Percentiles rank a stretch among this genome's conserved stretches.
Evolutionary conservation across 2,113 vertebrate species (phyloP).

Genomic region (Tragelaphus strepsiceros): DNA sequence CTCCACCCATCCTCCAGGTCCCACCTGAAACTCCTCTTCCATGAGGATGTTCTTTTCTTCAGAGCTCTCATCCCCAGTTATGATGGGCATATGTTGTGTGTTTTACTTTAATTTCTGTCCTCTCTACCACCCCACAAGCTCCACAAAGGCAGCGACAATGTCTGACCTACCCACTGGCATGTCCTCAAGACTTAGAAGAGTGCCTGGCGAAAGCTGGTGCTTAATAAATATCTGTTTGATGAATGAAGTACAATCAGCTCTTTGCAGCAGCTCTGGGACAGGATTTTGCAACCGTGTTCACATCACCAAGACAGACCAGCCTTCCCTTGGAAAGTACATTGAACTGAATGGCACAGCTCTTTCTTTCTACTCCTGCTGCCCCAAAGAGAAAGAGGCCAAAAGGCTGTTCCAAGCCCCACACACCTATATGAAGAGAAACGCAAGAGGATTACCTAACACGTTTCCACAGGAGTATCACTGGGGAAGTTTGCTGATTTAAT

Average conservation of each 20-base stretch:
- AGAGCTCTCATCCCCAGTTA: background rate
- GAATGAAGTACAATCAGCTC: background rate
- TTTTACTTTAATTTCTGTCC: background rate
- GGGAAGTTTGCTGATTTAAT: background rate
- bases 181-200: constrained; percentile 4
- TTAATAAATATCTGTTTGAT: background rate
- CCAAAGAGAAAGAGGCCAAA: background rate
- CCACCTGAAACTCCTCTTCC: background rate
- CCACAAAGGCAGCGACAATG: background rate
- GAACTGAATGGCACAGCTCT: background rate
- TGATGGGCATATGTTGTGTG: background rate
- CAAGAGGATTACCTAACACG: background rate
- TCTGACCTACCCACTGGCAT: background rate
- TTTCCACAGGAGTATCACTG: background rate
- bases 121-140: background rate
- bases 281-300: background rate
- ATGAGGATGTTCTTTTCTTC: background rate
- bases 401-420: background rate
- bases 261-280: background rate
- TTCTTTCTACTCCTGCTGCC: background rate
- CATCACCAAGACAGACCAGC: background rate
- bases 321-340: background rate
- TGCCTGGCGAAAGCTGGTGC: background rate
- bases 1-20: background rate
- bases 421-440: background rate